These are phyloP conservation scores for Octopus sinensis DNA, from an alignment of 1,140 invertebrate genomes.

Conservation along the genomic window DNA sequence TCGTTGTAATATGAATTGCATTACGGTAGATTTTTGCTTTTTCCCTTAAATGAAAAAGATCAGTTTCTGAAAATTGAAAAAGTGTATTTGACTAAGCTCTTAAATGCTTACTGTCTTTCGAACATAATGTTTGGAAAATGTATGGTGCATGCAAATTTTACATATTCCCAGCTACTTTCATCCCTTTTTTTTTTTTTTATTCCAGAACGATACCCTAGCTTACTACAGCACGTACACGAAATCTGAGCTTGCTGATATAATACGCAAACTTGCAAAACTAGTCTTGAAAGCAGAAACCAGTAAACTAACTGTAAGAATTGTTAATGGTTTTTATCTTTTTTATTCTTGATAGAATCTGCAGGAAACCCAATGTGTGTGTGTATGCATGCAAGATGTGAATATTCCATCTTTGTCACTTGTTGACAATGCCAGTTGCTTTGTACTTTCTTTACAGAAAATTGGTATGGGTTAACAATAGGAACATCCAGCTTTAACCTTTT, in stretches of 20 bases:
- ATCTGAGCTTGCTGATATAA: constrained; percentile 51
- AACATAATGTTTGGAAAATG: background rate
- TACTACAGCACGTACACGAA: constrained; percentile 60
- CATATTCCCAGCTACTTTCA: background rate
- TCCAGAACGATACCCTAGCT: constrained; percentile 57
- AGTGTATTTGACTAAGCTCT: too few species aligned
- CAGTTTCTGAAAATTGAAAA: too few species aligned
- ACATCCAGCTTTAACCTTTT: too few species aligned
- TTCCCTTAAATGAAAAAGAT: too few species aligned
- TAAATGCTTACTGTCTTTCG: too few species aligned
- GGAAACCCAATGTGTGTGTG: background rate
- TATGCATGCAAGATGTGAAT: background rate
- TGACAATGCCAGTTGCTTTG: background rate
- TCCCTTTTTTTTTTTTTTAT: constrained; percentile 12
- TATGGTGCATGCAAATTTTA: background rate
- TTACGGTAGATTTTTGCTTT: too few species aligned
- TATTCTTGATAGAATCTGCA: constrained; percentile 7
- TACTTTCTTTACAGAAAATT: background rate
- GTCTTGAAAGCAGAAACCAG: constrained; percentile 54
- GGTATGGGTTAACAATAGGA: background rate
- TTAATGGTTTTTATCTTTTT: constrained; percentile 14
- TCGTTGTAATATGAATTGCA: too few species aligned
- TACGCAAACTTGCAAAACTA: constrained; percentile 55
- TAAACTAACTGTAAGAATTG: constrained; percentile 50
- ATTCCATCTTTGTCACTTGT: background rate